phyloP scores from a whole-genome alignment of 2,888 invertebrate species.

The Ormyrus thymus region DNA sequence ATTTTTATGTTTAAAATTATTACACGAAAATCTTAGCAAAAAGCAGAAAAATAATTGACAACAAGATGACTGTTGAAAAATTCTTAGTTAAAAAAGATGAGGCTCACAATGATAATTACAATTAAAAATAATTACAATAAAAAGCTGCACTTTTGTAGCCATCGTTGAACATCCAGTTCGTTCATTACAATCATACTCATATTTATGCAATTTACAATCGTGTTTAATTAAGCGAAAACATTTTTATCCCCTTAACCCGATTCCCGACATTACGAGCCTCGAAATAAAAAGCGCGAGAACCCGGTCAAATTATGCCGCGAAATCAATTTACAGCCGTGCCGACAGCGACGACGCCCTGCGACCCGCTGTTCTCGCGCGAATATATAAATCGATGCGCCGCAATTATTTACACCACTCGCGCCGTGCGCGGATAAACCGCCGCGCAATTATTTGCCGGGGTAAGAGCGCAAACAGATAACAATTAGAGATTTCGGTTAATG shows the following conservation, averaged over 20 bases:
- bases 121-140: no score
- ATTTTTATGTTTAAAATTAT: no score
- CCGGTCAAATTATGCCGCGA: conserved; percentile 11
- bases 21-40: no score
- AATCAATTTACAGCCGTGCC: conserved; percentile 1
- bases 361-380: background rate
- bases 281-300: background rate
- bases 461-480: background rate
- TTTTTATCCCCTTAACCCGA: background rate
- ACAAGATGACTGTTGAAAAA: no score
- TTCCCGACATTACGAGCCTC: background rate
- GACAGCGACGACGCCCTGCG: background rate
- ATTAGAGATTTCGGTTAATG: conserved; percentile 34
- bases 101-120: no score
- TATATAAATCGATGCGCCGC: conserved; percentile 5
- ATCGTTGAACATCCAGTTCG: background rate
- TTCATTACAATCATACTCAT: background rate
- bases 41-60: no score
- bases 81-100: no score
- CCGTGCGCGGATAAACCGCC: background rate
- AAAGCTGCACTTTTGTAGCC: no score
- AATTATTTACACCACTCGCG: conserved; percentile 3
- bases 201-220: no score
- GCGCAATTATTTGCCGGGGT: conserved; percentile 11
- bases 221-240: no score